These are phyloP conservation scores for Leucosticte australis DNA, from an alignment of 2,113 vertebrate species.

Conservation along the genomic window DNA sequence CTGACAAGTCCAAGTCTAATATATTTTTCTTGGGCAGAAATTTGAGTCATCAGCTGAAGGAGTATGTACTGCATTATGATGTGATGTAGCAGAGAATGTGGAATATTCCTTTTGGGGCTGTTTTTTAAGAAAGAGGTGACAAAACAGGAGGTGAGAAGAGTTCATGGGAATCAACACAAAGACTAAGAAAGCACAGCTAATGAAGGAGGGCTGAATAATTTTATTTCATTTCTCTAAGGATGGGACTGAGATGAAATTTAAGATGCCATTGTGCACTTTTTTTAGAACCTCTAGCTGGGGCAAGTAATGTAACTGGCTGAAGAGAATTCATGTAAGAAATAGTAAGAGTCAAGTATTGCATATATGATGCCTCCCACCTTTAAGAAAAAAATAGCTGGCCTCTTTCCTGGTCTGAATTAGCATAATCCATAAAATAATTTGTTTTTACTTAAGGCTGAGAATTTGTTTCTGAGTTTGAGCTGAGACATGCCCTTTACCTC, in stretches of 20 bases:
- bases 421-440: background rate
- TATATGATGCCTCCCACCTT: background rate
- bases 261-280: background rate
- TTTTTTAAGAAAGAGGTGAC: background rate
- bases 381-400: background rate
- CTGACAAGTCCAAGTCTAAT: background rate
- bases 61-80: background rate
- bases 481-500: background rate
- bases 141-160: background rate
- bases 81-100: background rate
- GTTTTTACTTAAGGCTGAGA: background rate
- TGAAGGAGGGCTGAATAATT: background rate
- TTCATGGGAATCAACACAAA: background rate
- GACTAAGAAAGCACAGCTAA: background rate
- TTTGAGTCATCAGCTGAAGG: background rate
- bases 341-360: background rate
- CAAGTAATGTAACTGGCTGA: background rate
- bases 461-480: background rate
- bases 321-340: background rate
- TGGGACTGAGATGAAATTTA: background rate
- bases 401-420: background rate
- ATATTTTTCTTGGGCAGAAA: background rate
- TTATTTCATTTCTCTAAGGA: background rate
- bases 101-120: background rate
- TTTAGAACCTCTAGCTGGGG: background rate